Conservation (phyloP, 2,113 vertebrate genomes). For the Proterorhinus semilunaris region DNA sequence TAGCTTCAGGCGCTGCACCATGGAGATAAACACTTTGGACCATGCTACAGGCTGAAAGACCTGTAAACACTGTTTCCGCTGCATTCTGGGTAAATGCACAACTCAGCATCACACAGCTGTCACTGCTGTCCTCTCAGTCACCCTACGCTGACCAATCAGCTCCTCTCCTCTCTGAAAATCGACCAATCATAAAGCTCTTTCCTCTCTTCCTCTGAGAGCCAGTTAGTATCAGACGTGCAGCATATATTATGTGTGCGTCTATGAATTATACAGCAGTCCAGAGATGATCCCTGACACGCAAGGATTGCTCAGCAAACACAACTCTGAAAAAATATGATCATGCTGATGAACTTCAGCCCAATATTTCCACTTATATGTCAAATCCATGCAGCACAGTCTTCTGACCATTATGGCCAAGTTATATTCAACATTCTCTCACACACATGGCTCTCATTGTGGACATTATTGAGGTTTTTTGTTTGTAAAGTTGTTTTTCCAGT, state of each 20-base stretch:
- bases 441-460: constrained; percentile 7
- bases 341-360: constrained; percentile 2
- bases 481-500: constrained; percentile 30
- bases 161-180: constrained; percentile 15
- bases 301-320: constrained; percentile 49
- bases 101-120: constrained; percentile 62
- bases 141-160: constrained; percentile 59
- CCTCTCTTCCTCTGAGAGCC: constrained; percentile 40
- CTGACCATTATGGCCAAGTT: constrained; percentile 11
- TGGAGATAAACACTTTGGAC: constrained; percentile 72
- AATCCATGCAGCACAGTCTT: constrained; percentile 3
- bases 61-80: constrained; percentile 62
- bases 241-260: constrained; percentile 25
- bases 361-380: constrained; percentile 14
- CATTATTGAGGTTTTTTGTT: constrained; percentile 20
- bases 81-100: constrained; percentile 71
- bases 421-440: constrained; percentile 1
- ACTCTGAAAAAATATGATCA: constrained; percentile 37
- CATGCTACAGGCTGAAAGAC: constrained; percentile 59
- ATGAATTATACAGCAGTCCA: constrained; percentile 58
- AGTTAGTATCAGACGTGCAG: constrained; percentile 20
- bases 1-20: constrained; percentile 60
- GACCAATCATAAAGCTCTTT: constrained; percentile 31
- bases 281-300: constrained; percentile 39
- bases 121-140: constrained; percentile 69